Base-by-base conservation (phyloP, 2,888 invertebrate genomes). In the Cylloceria caligata region DNA sequence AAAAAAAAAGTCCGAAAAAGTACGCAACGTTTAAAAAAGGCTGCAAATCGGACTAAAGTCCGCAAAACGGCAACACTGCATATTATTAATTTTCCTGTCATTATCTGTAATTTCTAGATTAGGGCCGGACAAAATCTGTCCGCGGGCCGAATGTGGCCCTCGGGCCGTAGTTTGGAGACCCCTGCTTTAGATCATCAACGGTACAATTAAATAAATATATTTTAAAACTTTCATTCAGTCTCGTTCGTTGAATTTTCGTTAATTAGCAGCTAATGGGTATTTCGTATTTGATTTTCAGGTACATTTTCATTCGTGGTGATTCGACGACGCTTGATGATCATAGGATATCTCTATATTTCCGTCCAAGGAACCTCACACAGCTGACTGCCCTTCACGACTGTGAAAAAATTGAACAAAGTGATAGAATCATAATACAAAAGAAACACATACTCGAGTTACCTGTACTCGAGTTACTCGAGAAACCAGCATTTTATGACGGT, bases 301-400 rank as follows among this genome's bases (percentile, higher is more conserved):
- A 21, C 67, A 67, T 11, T 16, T 7, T 69, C 68, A 36, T 52
- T 13, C 3, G 6, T 21, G 7, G 55, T 52, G 16, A 74, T 52
- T 39, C 62, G 27, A 24, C 39, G 16, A 74, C 27, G 27, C n/a
- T 34, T 42, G n/a, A 42, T 67, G 45, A 42, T 16, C 80, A 81
- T 86, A 88, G 88, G 89, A 89, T 89, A 88, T 88, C 86, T 86
- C 85, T 30, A 36, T 65, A 19, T 64, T 45, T 90, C 90, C 90
- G 90, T 90, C 90, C 90, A 91, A 88, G 88, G 87, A 88, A 83
- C 87, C 84, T 83, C 81, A 57, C 36, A 47, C 80, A 75, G 75
- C 71, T 75, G n/a, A 68, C 9, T 62, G 45, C 64, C 55, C 69
- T 72, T 62, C 39, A 52, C 36, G 52, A 71, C 75, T 69, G 69